phyloP scores from a whole-genome alignment of 2,888 invertebrate species.

The Harpagoxenus sublaevis region DNA sequence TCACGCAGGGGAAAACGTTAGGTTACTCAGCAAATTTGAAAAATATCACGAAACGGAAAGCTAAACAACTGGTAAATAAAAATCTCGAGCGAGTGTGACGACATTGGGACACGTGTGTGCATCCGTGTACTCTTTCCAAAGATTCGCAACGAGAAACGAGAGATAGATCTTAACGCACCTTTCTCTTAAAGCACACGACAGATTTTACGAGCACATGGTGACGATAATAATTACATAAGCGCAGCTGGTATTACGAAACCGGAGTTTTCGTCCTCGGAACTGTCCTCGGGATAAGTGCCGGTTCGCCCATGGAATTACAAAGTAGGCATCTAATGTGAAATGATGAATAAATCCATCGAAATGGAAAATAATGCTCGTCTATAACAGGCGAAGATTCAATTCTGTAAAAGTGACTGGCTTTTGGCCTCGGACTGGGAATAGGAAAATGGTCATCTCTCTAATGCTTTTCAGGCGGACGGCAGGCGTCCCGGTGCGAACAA shows the following conservation, averaged over 20 bases:
- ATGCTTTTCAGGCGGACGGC: background rate
- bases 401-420: background rate
- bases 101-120: background rate
- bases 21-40: conserved; percentile 7
- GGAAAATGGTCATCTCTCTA: background rate
- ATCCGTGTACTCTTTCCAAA: background rate
- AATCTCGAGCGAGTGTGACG: background rate
- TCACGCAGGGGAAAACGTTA: background rate
- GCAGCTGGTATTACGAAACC: background rate
- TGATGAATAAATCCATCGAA: background rate
- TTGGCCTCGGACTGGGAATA: too few relatives aligned
- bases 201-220: background rate
- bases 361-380: background rate
- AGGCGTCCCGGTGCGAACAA: background rate
- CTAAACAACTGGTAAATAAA: background rate
- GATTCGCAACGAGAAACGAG: background rate
- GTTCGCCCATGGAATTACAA: background rate
- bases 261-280: background rate
- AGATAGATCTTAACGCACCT: background rate
- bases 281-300: background rate
- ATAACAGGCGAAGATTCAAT: background rate
- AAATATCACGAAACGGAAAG: background rate
- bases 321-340: background rate
- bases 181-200: background rate
- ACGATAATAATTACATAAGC: conserved; percentile 17